Percentiles rank a stretch among this genome's conserved stretches.
Conservation (phyloP, 2,888 invertebrate genomes). For the Zaprionus bogoriensis region DNA sequence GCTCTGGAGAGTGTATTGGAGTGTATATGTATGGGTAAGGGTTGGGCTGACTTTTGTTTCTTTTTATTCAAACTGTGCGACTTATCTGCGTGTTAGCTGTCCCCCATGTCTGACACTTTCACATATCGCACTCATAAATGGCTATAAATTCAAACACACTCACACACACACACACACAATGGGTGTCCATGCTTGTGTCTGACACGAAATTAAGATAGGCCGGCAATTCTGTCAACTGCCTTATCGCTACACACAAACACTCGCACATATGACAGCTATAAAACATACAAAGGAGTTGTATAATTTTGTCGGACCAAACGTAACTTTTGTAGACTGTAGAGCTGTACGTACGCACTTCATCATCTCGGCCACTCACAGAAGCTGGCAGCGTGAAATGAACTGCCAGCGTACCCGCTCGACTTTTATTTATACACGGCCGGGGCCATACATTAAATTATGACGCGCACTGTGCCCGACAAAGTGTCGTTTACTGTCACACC, state of each 20-base stretch:
- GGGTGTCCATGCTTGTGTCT: slow-evolving; percentile 67
- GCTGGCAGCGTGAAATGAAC: slow-evolving; percentile 77
- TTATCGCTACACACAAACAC: slow-evolving; percentile 22
- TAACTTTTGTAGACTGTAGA: slow-evolving; percentile 26
- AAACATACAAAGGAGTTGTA: slow-evolving; percentile 49
- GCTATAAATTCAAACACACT: slow-evolving; percentile 37
- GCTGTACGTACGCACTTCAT: slow-evolving; percentile 59
- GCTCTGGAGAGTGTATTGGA: neutral
- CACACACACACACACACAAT: slow-evolving; percentile 17
- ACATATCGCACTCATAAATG: slow-evolving; percentile 30
- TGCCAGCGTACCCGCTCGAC: slow-evolving; percentile 61
- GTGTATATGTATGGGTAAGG: slow-evolving; percentile 20
- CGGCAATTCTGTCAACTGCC: slow-evolving; percentile 58
- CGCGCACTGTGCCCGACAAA: slow-evolving; percentile 41
- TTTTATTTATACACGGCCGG: slow-evolving; percentile 62
- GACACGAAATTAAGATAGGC: slow-evolving; percentile 75
- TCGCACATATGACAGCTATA: slow-evolving; percentile 55
- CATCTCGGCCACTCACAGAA: slow-evolving; percentile 62
- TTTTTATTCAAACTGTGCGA: slow-evolving; percentile 47
- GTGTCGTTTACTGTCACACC: slow-evolving; percentile 62
- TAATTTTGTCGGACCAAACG: slow-evolving; percentile 16
- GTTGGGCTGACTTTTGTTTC: neutral
- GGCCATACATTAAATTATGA: slow-evolving; percentile 70
- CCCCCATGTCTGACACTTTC: slow-evolving; percentile 47
- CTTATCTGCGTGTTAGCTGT: slow-evolving; percentile 62